phyloP scores from a whole-genome alignment of 35 echinoderm and acorn worm genomes.

The Nesometra sesokonis region DNA sequence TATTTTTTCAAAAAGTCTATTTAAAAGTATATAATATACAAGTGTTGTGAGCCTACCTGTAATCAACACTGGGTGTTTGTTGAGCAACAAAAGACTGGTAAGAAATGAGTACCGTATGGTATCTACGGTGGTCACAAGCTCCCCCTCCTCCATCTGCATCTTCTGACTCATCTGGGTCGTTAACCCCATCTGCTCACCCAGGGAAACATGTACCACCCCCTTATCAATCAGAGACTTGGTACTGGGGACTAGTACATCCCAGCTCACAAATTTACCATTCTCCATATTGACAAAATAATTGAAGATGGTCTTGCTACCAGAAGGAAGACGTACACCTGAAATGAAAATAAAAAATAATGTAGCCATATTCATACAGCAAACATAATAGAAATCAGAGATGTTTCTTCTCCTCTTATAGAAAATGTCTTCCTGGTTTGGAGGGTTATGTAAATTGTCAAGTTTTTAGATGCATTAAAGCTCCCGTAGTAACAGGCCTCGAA shows the following conservation, averaged over 20 bases:
- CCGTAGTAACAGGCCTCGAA: no score
- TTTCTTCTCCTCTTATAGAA: no score
- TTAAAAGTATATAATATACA: no score
- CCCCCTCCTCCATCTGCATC: slow-evolving; percentile 54
- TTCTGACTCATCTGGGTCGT: slow-evolving; percentile 73
- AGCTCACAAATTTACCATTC: slow-evolving; percentile 97
- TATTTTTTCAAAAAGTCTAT: no score
- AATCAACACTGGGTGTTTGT: slow-evolving; percentile 82
- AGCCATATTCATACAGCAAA: no score
- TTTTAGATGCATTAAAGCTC: no score
- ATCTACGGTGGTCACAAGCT: slow-evolving; percentile 80
- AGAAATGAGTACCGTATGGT: slow-evolving; percentile 86
- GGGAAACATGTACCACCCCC: slow-evolving; percentile 70
- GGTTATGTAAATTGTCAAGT: no score
- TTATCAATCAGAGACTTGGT: slow-evolving; percentile 99
- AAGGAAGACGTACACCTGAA: slow-evolving; percentile 80
- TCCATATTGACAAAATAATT: slow-evolving; percentile 94
- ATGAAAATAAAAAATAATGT: background rate
- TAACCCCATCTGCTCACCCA: slow-evolving; percentile 94
- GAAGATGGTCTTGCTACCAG: slow-evolving; percentile 93
- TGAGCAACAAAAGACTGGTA: slow-evolving; percentile 50
- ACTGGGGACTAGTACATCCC: slow-evolving; percentile 91
- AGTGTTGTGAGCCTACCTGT: slow-evolving; percentile 49
- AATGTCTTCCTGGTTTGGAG: no score
- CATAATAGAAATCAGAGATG: no score